Conservation (phyloP, 2,888 invertebrate genomes). For the Protula sp. region DNA sequence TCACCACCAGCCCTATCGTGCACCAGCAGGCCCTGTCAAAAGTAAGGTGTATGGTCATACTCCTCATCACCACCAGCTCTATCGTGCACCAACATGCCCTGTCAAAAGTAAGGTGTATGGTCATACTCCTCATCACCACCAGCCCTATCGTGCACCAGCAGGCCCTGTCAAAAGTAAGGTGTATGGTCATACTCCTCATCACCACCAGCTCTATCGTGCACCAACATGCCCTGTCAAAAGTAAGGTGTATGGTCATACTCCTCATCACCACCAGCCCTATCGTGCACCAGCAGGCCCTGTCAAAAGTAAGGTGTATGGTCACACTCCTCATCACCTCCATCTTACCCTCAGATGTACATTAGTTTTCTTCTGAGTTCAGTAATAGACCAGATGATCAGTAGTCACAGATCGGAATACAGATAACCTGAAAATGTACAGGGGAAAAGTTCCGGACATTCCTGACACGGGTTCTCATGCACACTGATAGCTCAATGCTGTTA, state of each 20-base stretch:
- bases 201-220: slow-evolving; percentile 94
- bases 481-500: no score
- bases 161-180: slow-evolving; percentile 78
- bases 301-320: slow-evolving; percentile 65
- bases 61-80: slow-evolving; percentile 90
- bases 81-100: slow-evolving; percentile 90
- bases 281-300: slow-evolving; percentile 88
- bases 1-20: slow-evolving; percentile 92
- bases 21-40: slow-evolving; percentile 91
- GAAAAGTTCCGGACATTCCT: no score
- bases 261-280: slow-evolving; percentile 91
- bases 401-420: no score
- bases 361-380: no score
- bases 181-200: slow-evolving; percentile 67
- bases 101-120: slow-evolving; percentile 70
- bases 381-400: no score
- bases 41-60: slow-evolving; percentile 63
- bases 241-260: slow-evolving; percentile 69
- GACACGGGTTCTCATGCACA: no score
- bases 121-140: slow-evolving; percentile 89
- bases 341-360: no score
- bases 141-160: slow-evolving; percentile 92
- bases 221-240: slow-evolving; percentile 89
- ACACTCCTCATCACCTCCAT: no score
- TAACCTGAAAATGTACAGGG: no score